Evolutionary conservation across 2,888 invertebrate genomes (phyloP).

Genomic region (Scrobipalpa costella): DNA sequence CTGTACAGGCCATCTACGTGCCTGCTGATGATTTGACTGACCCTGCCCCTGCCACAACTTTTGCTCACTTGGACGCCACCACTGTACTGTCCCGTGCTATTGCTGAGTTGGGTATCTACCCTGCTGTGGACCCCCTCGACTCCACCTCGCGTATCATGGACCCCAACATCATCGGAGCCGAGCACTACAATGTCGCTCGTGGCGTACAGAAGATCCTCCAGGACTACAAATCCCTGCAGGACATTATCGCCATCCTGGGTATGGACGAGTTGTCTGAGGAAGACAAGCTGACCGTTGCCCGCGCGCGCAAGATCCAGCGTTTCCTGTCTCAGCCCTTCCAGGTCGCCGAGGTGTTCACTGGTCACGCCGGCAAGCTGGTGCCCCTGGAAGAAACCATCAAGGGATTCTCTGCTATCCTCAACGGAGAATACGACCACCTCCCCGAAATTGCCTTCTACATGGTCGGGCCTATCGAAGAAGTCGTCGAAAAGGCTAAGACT

Average conservation of each 20-base stretch:
- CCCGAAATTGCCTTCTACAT: constrained; percentile 96
- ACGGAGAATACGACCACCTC: constrained; percentile 90
- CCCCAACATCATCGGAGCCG: constrained; percentile 93
- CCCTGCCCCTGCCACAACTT: constrained; percentile 97
- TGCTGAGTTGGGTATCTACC: constrained; percentile 96
- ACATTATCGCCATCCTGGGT: constrained; percentile 97
- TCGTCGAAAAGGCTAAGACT: constrained; percentile 90
- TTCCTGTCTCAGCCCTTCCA: constrained; percentile 97
- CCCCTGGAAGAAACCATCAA: constrained; percentile 92
- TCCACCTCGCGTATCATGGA: constrained; percentile 97
- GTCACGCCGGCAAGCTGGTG: constrained; percentile 94
- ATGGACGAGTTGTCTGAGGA: constrained; percentile 94
- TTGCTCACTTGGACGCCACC: constrained; percentile 97
- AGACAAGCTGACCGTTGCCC: constrained; percentile 95
- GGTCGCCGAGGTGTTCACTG: constrained; percentile 97
- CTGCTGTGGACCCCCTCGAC: constrained; percentile 96
- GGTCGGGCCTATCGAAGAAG: constrained; percentile 90
- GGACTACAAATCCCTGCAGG: constrained; percentile 87
- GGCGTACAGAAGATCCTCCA: constrained; percentile 96
- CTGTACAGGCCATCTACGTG: constrained; percentile 97
- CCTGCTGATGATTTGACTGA: constrained; percentile 98
- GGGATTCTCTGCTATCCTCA: constrained; percentile 92
- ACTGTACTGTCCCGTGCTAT: constrained; percentile 96
- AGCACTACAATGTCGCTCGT: constrained; percentile 95
- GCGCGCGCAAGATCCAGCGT: constrained; percentile 96